Percentiles rank a stretch among this genome's conserved stretches.
These are phyloP conservation scores for Rhopalosiphum nymphaeae DNA, from an alignment of 2,888 invertebrate species.

Conservation along the genomic window DNA sequence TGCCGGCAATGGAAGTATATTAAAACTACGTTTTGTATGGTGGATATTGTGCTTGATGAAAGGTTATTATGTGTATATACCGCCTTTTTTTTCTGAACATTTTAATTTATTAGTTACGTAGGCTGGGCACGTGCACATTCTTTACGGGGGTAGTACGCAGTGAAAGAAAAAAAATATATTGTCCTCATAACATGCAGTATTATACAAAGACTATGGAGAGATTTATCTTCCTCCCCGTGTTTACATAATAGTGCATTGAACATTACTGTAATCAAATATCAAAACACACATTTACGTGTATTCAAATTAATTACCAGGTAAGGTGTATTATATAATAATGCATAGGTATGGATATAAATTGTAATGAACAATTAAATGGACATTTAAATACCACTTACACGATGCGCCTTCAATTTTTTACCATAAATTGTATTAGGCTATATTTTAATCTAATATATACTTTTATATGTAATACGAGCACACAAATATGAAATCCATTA, in stretches of 20 bases:
- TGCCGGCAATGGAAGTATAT: background rate
- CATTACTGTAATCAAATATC: background rate
- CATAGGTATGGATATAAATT: background rate
- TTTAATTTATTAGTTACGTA: conserved; percentile 28
- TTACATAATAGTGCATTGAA: background rate
- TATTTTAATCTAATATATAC: background rate
- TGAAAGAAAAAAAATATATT: background rate
- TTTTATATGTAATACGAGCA: background rate
- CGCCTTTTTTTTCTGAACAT: conserved; percentile 3
- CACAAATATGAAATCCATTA: background rate
- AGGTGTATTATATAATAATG: background rate
- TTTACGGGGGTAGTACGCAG: background rate
- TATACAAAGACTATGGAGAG: background rate
- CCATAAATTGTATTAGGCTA: background rate
- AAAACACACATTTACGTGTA: background rate
- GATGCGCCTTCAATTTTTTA: background rate
- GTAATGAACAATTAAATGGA: background rate
- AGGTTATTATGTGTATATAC: background rate
- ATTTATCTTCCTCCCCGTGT: background rate
- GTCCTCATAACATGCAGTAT: background rate
- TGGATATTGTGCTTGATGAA: conserved; percentile 14
- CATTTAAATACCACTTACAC: background rate
- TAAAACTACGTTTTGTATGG: conserved; percentile 7
- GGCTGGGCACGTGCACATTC: background rate
- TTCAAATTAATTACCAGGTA: background rate